A percentile compares a stretch with the other conserved stretches of the same genome.
Evolutionary conservation across 1,140 invertebrate genomes (phyloP).

Genomic region (Holotrichia oblita): DNA sequence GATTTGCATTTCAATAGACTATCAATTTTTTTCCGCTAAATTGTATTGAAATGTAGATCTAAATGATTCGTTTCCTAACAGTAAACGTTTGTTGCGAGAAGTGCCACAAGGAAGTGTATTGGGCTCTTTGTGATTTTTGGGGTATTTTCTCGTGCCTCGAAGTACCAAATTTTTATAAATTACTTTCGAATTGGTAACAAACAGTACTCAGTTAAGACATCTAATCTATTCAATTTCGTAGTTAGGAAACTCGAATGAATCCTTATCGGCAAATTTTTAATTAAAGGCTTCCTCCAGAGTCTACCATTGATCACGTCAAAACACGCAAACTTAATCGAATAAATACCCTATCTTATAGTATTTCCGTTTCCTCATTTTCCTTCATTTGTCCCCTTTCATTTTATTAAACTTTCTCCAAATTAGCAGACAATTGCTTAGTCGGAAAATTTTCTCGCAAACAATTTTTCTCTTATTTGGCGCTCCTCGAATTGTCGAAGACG

Average conservation of each 20-base stretch:
- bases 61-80: no score
- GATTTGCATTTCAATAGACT: no score
- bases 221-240: not conserved
- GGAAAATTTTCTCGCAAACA: slow-evolving; percentile 14
- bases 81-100: no score
- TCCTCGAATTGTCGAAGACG: slow-evolving; percentile 11
- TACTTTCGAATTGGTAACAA: no score
- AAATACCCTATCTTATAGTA: not conserved
- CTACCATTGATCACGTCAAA: not conserved
- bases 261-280: slow-evolving; percentile 1
- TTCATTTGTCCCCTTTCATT: not conserved
- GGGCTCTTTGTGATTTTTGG: no score
- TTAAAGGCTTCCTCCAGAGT: not conserved
- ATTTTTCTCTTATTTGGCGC: not conserved
- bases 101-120: no score
- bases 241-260: not conserved
- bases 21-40: no score
- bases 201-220: no score
- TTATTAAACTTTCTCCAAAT: slow-evolving; percentile 36
- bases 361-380: not conserved
- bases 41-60: no score
- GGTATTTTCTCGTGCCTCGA: no score
- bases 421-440: slow-evolving; percentile 27
- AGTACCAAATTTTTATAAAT: no score
- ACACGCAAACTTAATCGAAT: not conserved